These are phyloP conservation scores for Conchocele bisecta DNA, from an alignment of 2,888 invertebrate genomes.

Conservation along the genomic window DNA sequence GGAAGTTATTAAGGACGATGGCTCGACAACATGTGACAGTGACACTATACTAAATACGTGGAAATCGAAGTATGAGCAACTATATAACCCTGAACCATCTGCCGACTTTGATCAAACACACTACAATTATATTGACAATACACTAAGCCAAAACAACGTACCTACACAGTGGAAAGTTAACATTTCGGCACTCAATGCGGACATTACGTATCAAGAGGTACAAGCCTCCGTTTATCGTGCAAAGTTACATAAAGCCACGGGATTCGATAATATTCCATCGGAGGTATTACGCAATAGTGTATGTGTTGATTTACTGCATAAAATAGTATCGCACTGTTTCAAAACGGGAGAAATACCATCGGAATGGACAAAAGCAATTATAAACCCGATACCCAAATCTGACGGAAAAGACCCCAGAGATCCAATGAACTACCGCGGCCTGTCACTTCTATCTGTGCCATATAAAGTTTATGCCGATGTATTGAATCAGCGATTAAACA, in stretches of 20 bases:
- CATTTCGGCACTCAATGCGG: background rate
- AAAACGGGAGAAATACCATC: background rate
- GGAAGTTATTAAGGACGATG: background rate
- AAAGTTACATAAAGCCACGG: slow-evolving; percentile 2
- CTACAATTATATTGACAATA: background rate
- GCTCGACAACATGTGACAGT: background rate
- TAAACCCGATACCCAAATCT: background rate
- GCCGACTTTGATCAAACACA: background rate
- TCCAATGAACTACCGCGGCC: background rate
- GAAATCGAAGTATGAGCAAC: background rate
- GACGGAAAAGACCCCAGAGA: background rate
- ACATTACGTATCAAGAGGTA: background rate
- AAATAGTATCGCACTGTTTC: background rate
- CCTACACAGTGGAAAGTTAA: background rate
- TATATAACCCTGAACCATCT: background rate
- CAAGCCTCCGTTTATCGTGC: background rate
- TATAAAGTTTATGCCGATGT: background rate
- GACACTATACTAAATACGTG: background rate
- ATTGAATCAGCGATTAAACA: background rate
- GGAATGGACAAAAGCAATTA: background rate
- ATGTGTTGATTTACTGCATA: background rate
- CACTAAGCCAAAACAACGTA: background rate
- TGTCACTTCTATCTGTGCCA: background rate
- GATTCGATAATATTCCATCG: background rate
- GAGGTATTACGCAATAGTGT: background rate